These are phyloP conservation scores for Leptopilina boulardi DNA, from an alignment of 1,140 invertebrate species.

Conservation along the genomic window DNA sequence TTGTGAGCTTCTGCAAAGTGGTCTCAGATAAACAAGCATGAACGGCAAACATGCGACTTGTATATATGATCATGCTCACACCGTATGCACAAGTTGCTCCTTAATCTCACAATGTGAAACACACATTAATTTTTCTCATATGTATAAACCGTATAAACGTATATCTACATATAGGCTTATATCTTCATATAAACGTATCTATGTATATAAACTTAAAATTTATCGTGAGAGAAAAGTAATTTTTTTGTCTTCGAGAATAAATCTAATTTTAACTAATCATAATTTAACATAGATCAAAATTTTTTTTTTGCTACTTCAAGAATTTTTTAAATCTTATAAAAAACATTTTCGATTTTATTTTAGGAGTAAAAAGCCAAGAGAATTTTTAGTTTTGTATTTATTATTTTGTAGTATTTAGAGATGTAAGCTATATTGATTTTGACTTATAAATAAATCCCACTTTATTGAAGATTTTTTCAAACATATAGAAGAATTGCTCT, in stretches of 20 bases:
- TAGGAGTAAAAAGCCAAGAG: too few species aligned
- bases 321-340: too few species aligned
- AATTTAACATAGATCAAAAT: too few species aligned
- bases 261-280: too few species aligned
- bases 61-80: slow-evolving; percentile 8
- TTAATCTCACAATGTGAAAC: slow-evolving; percentile 32
- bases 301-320: too few species aligned
- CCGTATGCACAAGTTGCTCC: slow-evolving; percentile 16
- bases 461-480: too few species aligned
- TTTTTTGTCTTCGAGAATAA: too few species aligned
- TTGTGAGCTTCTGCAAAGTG: slow-evolving; percentile 21
- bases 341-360: too few species aligned
- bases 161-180: not conserved
- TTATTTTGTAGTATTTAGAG: too few species aligned
- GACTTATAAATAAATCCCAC: too few species aligned
- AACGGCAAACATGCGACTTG: slow-evolving; percentile 18
- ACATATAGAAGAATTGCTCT: not conserved
- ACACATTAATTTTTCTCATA: not conserved
- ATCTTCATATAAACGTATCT: too few species aligned
- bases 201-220: not conserved
- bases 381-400: not conserved
- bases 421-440: not conserved
- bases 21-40: slow-evolving; percentile 28
- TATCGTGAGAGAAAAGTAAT: not conserved
- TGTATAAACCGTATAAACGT: not conserved